These are phyloP conservation scores for Gymnothorax reevesii DNA, from an alignment of 2,797 vertebrate species.

Conservation along the genomic window DNA sequence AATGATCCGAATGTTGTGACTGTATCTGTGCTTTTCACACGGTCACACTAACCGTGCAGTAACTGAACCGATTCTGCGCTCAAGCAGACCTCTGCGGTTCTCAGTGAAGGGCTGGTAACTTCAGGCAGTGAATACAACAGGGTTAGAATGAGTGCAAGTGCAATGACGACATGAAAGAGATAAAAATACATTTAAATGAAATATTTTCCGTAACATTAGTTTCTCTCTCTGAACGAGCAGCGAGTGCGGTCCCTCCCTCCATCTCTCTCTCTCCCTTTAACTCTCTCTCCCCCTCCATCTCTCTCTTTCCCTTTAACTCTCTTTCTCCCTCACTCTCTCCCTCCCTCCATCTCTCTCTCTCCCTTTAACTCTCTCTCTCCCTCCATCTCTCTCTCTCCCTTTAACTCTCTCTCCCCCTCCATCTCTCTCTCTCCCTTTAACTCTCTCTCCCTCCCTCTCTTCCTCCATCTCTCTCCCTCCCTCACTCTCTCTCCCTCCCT, in stretches of 20 bases:
- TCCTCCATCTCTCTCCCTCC: not conserved
- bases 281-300: conserved; percentile 26
- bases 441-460: not conserved
- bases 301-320: not conserved
- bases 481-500: not conserved
- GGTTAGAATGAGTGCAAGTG: conserved; percentile 26
- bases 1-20: too few relatives aligned
- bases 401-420: not conserved
- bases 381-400: not conserved
- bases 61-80: too few relatives aligned
- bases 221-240: not conserved
- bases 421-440: not conserved
- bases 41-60: too few relatives aligned
- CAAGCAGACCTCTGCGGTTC: too few relatives aligned
- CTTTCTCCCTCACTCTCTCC: not conserved
- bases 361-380: conserved; percentile 30
- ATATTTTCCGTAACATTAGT: conserved; percentile 32
- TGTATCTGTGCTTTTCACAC: too few relatives aligned
- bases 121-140: too few relatives aligned
- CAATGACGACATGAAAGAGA: conserved; percentile 44
- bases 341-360: not conserved
- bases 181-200: conserved; percentile 23
- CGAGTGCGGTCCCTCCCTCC: not conserved
- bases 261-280: conserved; percentile 13
- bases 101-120: too few relatives aligned